Base-by-base conservation (phyloP, 2,888 invertebrate genomes). In the Hirudinaria manillensis region DNA sequence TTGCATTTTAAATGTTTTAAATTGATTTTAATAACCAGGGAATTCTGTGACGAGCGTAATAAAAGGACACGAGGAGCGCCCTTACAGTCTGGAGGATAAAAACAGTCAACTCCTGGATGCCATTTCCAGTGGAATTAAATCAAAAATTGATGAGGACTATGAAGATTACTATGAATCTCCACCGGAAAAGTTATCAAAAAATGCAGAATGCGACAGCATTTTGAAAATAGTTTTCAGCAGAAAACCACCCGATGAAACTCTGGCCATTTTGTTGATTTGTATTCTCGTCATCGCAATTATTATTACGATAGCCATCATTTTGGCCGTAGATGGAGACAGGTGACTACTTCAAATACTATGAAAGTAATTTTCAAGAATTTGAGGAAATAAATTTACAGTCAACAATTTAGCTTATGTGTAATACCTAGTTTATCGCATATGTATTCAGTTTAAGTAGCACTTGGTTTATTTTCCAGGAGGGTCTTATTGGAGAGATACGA, bases 401-500 rank as follows among this genome's bases (percentile, higher is more conserved):
- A 36, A 10, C 10, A 36, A 10, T 36, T 3, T 36, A 6, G 3
- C 36, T 36, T 16, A 13, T 56, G 6, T 56, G 56, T 6, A 56
- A 56, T 24, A 6, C n/a, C 29, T 61, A n/a, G 61, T 16, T 24
- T 13, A 27, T 61, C 61, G 13, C 13, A 21, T 21, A 53, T 53
- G 21, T 13, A 16, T 53, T 13, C 53, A 16, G 21, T 53, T 53
- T 53, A 53, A n/a, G n/a, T n/a, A n/a, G 13, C 21, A 53, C 13
- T 16, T 53, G 13, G 13, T 53, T 29, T 29, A 56, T 21, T 19
- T 24, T 61, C 21, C 36, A 68, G 68, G 21, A 29, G 68, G 6
- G 68, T 68, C 1, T 21, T 68, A 1, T n/a, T 68, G 34, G 68
- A 68, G 34, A 32, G 68, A 16, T 68, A 68, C 16, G 68, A 68